Base-by-base conservation (phyloP, 1,140 invertebrate genomes). In the Aphelinus certus region DNA sequence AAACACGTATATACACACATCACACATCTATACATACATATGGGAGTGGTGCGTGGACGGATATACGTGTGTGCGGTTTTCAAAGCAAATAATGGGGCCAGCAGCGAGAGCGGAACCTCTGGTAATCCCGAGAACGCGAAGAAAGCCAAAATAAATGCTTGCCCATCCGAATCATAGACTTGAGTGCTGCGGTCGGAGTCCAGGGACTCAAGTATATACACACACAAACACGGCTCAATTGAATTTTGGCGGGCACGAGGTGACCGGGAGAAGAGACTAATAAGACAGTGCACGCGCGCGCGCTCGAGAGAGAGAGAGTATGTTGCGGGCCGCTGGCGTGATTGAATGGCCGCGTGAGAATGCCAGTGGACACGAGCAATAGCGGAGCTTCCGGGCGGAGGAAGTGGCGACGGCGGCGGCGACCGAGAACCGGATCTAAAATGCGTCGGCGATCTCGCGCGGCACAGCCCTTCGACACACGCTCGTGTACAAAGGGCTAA, bases 21-120 rank as follows among this genome's bases (percentile, higher is more conserved):
- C 26, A 26, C 26, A 26, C 26, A 26, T 26, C 26, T 26, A 26
- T 26, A 26, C 26, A 26, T 26, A 26, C 26, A 53, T 4, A 53
- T 4, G 51, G 51, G 51, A 53, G 9, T 6, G 9, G 9, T 6
- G 51, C 9, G 51, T 4, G 4, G 51, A 9, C 61, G 46, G 61
- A 58, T 26, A 56, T 9, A 64, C 48, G 42, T 42, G 6, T 45
- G 48, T 73, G 63, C 7, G 71, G 71, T 73, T 66, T 55, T 47
- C 51, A 72, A 58, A 72, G 53, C 70, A 72, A 72, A 72, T 72
- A 72, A 64, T 60, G 51, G 26, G 10, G 7, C 43, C 53, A 53
- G 57, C n/a, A 10, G 3, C 46, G 3, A 42, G 56, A 62, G 56
- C 68, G 68, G 68, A 70, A 70, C 55, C 48, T 71, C 57, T 53